Evolutionary conservation across 2,113 vertebrate species (phyloP).

Genomic region (Trochalopteron elliotii): DNA sequence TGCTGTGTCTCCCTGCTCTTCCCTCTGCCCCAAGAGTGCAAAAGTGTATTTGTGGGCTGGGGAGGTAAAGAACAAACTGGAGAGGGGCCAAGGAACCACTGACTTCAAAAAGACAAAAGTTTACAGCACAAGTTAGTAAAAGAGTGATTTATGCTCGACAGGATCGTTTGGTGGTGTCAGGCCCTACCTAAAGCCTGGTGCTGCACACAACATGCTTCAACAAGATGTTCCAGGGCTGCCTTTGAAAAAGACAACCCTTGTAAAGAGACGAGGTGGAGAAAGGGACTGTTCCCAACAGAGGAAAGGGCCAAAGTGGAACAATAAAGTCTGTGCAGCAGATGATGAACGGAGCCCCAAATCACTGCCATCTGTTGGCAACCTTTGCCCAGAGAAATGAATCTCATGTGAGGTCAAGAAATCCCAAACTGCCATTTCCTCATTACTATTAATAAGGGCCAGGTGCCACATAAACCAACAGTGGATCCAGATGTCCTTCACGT

Average conservation of each 20-base stretch:
- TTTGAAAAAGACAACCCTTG: conserved; percentile 24
- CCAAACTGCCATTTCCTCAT: conserved; percentile 53
- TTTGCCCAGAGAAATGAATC: conserved; percentile 8
- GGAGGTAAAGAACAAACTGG: conserved; percentile 1
- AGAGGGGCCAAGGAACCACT: neutral
- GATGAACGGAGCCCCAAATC: conserved; percentile 19
- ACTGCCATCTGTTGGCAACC: conserved; percentile 47
- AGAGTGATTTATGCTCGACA: neutral
- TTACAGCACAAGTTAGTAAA: neutral
- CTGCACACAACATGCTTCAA: neutral
- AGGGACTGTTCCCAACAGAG: neutral
- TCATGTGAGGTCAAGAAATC: conserved; percentile 55
- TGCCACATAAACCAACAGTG: neutral
- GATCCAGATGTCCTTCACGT: conserved; percentile 27
- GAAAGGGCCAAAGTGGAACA: neutral
- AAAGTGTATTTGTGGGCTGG: neutral
- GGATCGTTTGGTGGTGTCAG: neutral
- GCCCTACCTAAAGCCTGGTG: neutral
- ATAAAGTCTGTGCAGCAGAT: conserved; percentile 9
- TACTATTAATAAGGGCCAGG: conserved; percentile 47
- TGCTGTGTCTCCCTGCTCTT: neutral
- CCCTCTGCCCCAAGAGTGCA: neutral
- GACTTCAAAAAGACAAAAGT: conserved; percentile 20
- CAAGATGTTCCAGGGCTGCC: conserved; percentile 33
- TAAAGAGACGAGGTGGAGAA: neutral